These are phyloP conservation scores for Podarcis cretensis DNA, from an alignment of 2,113 vertebrate genomes.

Conservation along the genomic window DNA sequence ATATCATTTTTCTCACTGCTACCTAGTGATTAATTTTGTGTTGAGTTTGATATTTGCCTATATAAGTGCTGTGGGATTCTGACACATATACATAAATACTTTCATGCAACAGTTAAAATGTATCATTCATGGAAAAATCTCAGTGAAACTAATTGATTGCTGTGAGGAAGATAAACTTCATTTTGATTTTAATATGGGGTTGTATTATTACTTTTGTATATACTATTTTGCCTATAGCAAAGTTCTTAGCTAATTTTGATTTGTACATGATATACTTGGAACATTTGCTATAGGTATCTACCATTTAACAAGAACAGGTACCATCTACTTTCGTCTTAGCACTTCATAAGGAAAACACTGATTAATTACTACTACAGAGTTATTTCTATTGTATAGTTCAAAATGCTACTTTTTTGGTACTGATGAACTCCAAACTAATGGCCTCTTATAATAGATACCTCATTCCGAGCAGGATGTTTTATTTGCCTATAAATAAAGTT, in stretches of 20 bases:
- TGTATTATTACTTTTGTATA: conserved; percentile 45
- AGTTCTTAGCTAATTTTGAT: conserved; percentile 38
- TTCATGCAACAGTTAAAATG: not conserved
- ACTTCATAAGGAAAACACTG: conserved; percentile 65
- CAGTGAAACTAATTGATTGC: conserved; percentile 20
- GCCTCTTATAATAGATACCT: conserved; percentile 76
- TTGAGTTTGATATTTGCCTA: not conserved
- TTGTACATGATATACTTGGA: conserved; percentile 19
- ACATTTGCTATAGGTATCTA: conserved; percentile 44
- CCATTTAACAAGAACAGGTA: conserved; percentile 52
- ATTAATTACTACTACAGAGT: conserved; percentile 70
- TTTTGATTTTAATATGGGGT: conserved; percentile 31
- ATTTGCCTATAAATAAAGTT: conserved; percentile 89
- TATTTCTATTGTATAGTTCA: conserved; percentile 73
- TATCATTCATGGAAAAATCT: conserved; percentile 9
- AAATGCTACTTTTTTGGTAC: conserved; percentile 77
- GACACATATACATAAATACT: conserved; percentile 39
- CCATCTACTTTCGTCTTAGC: conserved; percentile 59
- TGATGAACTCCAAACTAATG: conserved; percentile 75
- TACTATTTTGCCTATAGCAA: conserved; percentile 2
- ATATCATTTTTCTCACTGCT: not conserved
- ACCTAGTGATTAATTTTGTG: not conserved
- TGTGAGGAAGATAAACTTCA: not conserved
- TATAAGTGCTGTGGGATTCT: not conserved
- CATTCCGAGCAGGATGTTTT: conserved; percentile 81